phyloP scores from a whole-genome alignment of 2,113 vertebrate genomes.

The Kryptolebias marmoratus region DNA sequence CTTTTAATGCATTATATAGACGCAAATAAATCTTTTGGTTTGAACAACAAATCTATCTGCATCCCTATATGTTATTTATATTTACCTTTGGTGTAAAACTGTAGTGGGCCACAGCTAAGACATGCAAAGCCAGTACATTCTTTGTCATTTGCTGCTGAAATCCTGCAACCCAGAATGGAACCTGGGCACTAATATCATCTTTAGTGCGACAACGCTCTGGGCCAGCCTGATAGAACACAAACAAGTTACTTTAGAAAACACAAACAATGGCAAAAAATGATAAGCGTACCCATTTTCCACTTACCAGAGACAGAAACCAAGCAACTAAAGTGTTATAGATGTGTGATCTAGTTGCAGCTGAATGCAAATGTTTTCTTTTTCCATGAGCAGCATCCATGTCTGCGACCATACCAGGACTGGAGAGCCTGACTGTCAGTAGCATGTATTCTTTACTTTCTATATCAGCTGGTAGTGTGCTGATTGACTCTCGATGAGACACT shows the following conservation, averaged over 20 bases:
- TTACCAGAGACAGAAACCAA: too few species aligned
- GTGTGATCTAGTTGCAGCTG: too few species aligned
- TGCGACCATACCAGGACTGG: too few species aligned
- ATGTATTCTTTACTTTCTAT: too few species aligned
- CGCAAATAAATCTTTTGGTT: too few species aligned
- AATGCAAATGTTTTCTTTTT: too few species aligned
- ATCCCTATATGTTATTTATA: background rate
- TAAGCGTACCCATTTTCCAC: background rate
- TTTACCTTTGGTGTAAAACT: slow-evolving; percentile 56
- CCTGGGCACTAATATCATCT: slow-evolving; percentile 32
- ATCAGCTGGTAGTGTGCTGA: too few species aligned
- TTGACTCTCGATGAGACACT: too few species aligned
- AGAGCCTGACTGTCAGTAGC: too few species aligned
- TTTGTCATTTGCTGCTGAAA: slow-evolving; percentile 80
- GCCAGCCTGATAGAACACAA: slow-evolving; percentile 37
- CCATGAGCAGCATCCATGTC: too few species aligned
- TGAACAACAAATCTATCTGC: background rate
- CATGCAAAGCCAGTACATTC: slow-evolving; percentile 72
- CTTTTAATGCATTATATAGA: background rate
- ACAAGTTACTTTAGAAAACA: background rate
- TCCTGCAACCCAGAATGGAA: slow-evolving; percentile 75
- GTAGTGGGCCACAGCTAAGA: slow-evolving; percentile 58
- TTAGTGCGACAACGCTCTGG: background rate
- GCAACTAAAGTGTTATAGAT: too few species aligned
- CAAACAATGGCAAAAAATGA: background rate